A percentile compares a stretch with the other conserved stretches of the same genome.
phyloP scores from a whole-genome alignment of 2,888 invertebrate genomes.

The Brenthis daphne region DNA sequence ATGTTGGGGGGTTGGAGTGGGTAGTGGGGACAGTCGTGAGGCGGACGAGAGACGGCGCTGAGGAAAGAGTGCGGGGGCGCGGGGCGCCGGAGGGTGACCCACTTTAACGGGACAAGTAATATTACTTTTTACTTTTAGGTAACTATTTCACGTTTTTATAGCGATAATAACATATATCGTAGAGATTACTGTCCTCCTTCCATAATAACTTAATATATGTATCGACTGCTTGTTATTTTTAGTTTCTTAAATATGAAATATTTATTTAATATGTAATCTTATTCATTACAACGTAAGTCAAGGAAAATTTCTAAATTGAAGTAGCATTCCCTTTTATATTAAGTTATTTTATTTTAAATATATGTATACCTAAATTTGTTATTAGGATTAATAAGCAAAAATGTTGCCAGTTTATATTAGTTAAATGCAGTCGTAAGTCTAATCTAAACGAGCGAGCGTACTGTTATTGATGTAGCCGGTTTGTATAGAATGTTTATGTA shows the following conservation, averaged over 20 bases:
- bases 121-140: slow-evolving; percentile 83
- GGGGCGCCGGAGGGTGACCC: slow-evolving; percentile 72
- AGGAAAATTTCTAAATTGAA: too few species aligned
- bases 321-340: background rate
- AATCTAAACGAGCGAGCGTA: slow-evolving; percentile 62
- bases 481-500: slow-evolving; percentile 46
- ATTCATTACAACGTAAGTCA: too few species aligned
- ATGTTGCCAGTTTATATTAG: slow-evolving; percentile 20
- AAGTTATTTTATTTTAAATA: background rate
- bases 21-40: slow-evolving; percentile 70
- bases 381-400: slow-evolving; percentile 14
- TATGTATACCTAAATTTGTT: background rate
- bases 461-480: slow-evolving; percentile 67
- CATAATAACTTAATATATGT: slow-evolving; percentile 14
- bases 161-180: slow-evolving; percentile 70
- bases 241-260: background rate
- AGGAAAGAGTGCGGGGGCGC: slow-evolving; percentile 48
- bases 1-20: slow-evolving; percentile 72
- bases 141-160: slow-evolving; percentile 81
- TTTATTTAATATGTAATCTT: background rate
- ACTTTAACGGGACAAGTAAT: slow-evolving; percentile 83
- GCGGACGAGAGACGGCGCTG: slow-evolving; percentile 65
- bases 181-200: slow-evolving; percentile 17
- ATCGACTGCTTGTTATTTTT: slow-evolving; percentile 7
- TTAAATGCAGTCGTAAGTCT: slow-evolving; percentile 62